These are phyloP conservation scores for Lerista edwardsae DNA, from an alignment of 2,797 vertebrate genomes.

Conservation along the genomic window DNA sequence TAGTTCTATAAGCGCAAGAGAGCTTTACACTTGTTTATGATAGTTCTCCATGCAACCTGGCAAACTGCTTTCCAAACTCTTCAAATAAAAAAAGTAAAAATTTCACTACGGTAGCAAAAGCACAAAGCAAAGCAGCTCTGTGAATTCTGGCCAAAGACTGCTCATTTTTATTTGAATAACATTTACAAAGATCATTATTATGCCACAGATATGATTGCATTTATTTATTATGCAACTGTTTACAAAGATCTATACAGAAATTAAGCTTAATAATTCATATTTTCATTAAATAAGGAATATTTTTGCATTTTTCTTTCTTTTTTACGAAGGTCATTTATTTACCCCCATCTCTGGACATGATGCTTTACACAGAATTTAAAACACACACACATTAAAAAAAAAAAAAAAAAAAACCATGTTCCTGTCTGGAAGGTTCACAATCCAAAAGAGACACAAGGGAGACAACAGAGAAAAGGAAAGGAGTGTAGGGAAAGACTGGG, in stretches of 20 bases:
- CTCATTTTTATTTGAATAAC: background rate
- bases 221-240: no score
- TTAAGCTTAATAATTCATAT: conserved; percentile 3
- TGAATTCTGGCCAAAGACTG: background rate
- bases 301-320: background rate
- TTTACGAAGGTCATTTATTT: no score
- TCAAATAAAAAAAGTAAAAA: background rate
- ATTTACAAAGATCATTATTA: background rate
- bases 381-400: no score
- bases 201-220: no score
- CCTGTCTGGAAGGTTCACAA: no score
- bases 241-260: background rate
- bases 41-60: no score
- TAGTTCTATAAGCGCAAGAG: background rate
- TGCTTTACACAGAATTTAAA: no score
- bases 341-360: no score
- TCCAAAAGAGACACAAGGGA: no score
- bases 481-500: no score
- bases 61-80: background rate
- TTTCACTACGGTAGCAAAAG: background rate
- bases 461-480: no score
- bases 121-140: background rate
- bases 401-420: no score
- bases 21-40: background rate
- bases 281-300: background rate